Evolutionary conservation across 2,113 vertebrate species (phyloP).

Genomic region (Oreochromis niloticus): DNA sequence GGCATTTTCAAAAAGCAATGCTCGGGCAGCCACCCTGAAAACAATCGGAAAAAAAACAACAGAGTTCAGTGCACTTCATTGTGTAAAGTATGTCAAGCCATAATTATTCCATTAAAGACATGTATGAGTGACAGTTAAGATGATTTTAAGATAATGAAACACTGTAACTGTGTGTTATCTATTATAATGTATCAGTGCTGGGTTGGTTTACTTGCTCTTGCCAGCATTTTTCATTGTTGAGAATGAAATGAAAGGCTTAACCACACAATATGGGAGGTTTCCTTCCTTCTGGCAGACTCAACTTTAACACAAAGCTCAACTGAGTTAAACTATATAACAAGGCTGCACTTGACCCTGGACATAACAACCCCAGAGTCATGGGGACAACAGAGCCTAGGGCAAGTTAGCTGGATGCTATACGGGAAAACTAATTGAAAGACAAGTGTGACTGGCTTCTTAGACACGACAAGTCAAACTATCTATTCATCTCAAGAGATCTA

Average conservation of each 20-base stretch:
- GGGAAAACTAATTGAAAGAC: slow-evolving; percentile 21
- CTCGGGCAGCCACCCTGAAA: slow-evolving; percentile 85
- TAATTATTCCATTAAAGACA: neutral
- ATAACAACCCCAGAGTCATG: slow-evolving; percentile 1
- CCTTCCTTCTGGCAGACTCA: slow-evolving; percentile 22
- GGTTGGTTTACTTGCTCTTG: neutral
- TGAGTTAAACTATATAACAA: slow-evolving; percentile 8
- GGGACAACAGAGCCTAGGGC: neutral
- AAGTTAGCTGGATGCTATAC: neutral
- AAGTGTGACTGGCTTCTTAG: slow-evolving; percentile 23
- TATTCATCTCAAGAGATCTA: slow-evolving; percentile 50
- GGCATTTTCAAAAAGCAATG: slow-evolving; percentile 83
- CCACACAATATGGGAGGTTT: slow-evolving; percentile 35
- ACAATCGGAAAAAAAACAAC: neutral
- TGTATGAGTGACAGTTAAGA: neutral
- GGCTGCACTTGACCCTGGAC: slow-evolving; percentile 4
- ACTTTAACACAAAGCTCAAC: neutral
- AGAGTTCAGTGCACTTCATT: neutral
- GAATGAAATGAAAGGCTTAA: slow-evolving; percentile 8
- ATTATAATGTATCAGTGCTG: neutral
- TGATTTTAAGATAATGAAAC: neutral
- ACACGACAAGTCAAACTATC: slow-evolving; percentile 56
- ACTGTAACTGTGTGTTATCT: neutral
- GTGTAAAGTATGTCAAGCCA: neutral
- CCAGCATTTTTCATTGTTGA: slow-evolving; percentile 20